Percentiles rank a stretch among this genome's conserved stretches.
Evolutionary conservation across 2,888 invertebrate genomes (phyloP).

Genomic region (Iphiclides podalirius): DNA sequence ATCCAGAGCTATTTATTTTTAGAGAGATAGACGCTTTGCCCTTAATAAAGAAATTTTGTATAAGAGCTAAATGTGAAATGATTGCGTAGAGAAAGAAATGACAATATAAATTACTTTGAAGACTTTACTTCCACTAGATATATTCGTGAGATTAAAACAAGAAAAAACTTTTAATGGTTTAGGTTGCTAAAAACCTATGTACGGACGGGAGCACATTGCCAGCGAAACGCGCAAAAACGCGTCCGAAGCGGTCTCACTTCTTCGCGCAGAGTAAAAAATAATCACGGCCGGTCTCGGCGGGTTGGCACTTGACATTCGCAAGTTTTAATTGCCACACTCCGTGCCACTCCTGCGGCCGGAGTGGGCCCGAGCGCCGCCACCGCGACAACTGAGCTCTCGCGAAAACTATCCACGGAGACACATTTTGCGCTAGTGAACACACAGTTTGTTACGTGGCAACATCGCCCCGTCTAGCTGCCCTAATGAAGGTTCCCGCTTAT

Average conservation of each 20-base stretch:
- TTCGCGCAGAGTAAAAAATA: constrained; percentile 59
- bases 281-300: constrained; percentile 50
- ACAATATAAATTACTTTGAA: no score
- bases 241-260: constrained; percentile 39
- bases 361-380: constrained; percentile 56
- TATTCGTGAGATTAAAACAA: no score
- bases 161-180: not conserved
- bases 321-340: constrained; percentile 77
- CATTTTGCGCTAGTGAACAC: constrained; percentile 47
- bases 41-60: no score
- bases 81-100: no score
- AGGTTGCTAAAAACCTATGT: not conserved
- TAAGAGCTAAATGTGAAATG: no score
- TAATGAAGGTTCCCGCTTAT: constrained; percentile 36
- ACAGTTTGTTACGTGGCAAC: constrained; percentile 36
- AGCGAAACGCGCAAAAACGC: constrained; percentile 34
- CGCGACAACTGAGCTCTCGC: constrained; percentile 48
- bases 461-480: constrained; percentile 35
- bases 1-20: no score
- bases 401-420: constrained; percentile 51
- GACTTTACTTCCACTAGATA: no score
- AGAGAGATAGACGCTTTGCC: no score
- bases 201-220: not conserved
- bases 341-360: constrained; percentile 58
- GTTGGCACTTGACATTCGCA: constrained; percentile 73